phyloP scores from a whole-genome alignment of 2,113 vertebrate species.

The Dromiciops gliroides region DNA sequence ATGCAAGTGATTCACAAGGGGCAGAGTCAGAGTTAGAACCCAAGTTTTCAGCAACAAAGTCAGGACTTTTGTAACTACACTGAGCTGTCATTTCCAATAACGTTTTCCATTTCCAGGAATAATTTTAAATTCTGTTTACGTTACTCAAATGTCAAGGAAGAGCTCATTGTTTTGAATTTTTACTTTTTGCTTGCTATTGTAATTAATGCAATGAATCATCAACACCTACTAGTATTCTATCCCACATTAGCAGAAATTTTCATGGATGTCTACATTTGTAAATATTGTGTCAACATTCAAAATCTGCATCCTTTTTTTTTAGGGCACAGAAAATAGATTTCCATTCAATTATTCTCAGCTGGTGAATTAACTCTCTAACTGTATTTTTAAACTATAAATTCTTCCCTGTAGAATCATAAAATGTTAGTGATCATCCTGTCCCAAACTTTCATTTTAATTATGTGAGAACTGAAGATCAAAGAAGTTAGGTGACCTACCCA shows the following conservation, averaged over 20 bases:
- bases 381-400: background rate
- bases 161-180: background rate
- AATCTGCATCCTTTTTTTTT: background rate
- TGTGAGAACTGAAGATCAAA: background rate
- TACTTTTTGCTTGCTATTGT: background rate
- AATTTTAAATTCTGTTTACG: background rate
- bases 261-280: background rate
- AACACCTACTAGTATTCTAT: background rate
- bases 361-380: background rate
- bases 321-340: background rate
- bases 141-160: background rate
- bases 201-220: background rate
- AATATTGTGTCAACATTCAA: background rate
- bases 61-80: background rate
- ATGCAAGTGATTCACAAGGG: background rate
- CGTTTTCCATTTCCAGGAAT: background rate
- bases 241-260: background rate
- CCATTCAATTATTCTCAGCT: background rate
- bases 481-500: background rate
- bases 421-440: background rate
- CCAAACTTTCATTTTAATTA: background rate
- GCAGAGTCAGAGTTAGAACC: background rate
- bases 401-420: background rate
- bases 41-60: background rate
- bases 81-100: background rate